Base-by-base conservation (phyloP, 2,113 vertebrate genomes). In the Aegypius monachus region DNA sequence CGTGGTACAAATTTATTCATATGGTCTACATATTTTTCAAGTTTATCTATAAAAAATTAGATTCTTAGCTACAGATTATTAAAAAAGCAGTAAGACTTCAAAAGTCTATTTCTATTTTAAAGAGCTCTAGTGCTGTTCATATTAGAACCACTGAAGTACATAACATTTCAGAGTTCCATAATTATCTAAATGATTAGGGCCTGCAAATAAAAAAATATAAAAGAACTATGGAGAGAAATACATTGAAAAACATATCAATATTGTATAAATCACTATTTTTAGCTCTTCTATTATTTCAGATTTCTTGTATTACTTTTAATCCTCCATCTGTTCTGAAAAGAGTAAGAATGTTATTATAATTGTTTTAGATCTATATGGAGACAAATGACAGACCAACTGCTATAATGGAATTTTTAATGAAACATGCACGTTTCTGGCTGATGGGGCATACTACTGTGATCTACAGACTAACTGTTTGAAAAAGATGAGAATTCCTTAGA, bases 391-490 rank as follows among this genome's bases (percentile, higher is more conserved):
- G 73, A 66, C 11, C 65, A 87, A 34, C 47, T 67, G 59, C 94
- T 71, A 36, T 91, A 91, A 95, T 96, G 61, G 95, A 92, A 91
- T 97, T 95, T 93, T 88, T 83, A 94, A 95, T 94, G 80, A 81
- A 94, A 84, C 22, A 13, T 55, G 70, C 55, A 65, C 29, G 0
- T 42, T 83, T 84, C 58, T 82, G 65, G 21, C 42, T 91, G 66
- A 58, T 16, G 20, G 12, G 48, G 25, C 43, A 63, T 9, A 63
- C 14, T 67, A 7, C 47, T 75, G 72, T 34, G 50, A 90, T 63
- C 68, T 68, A 42, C 9, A 4, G 21, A 86, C 15, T 58, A 53
- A 34, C 11, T 47, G 42, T 14, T 6, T 31, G 70, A 81, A 68
- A 58, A 38, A 72, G 25, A 71, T n/a, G 47, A 90, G 82, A 50